Percentiles rank a stretch among this genome's conserved stretches.
Evolutionary conservation across 2,797 vertebrate genomes (phyloP).

Genomic region (Apogon talboti): DNA sequence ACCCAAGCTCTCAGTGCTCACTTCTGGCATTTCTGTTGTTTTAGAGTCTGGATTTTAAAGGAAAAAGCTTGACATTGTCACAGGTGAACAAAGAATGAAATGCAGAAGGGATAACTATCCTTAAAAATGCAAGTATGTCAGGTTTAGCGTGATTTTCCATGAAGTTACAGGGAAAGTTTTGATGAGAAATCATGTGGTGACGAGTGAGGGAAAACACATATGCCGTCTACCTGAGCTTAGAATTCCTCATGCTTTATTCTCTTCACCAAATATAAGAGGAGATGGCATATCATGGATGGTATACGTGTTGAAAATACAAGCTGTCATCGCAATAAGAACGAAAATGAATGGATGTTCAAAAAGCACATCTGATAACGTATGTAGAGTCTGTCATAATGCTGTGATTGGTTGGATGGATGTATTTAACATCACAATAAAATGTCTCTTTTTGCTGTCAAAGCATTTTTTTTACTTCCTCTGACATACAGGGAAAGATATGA

Average conservation of each 20-base stretch:
- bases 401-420: conserved; percentile 51
- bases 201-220: conserved; percentile 37
- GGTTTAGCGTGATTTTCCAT: conserved; percentile 4
- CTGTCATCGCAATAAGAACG: conserved; percentile 49
- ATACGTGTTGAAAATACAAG: conserved; percentile 43
- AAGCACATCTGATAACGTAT: conserved; percentile 53
- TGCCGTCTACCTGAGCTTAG: conserved; percentile 52
- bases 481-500: conserved; percentile 49
- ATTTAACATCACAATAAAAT: conserved; percentile 60
- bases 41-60: not conserved
- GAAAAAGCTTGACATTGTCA: not conserved
- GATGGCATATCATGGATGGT: conserved; percentile 57
- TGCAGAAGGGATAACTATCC: not conserved
- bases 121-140: not conserved
- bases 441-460: conserved; percentile 43
- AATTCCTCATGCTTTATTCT: conserved; percentile 48
- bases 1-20: too few species aligned
- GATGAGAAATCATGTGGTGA: conserved; percentile 50
- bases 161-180: conserved; percentile 25
- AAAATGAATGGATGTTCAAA: conserved; percentile 67
- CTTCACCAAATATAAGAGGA: conserved; percentile 47
- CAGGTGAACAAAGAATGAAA: not conserved
- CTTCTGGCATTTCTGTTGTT: not conserved
- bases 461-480: conserved; percentile 44
- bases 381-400: conserved; percentile 35